Base-by-base conservation (phyloP, 2,888 invertebrate species). In the Synergus japonicus region DNA sequence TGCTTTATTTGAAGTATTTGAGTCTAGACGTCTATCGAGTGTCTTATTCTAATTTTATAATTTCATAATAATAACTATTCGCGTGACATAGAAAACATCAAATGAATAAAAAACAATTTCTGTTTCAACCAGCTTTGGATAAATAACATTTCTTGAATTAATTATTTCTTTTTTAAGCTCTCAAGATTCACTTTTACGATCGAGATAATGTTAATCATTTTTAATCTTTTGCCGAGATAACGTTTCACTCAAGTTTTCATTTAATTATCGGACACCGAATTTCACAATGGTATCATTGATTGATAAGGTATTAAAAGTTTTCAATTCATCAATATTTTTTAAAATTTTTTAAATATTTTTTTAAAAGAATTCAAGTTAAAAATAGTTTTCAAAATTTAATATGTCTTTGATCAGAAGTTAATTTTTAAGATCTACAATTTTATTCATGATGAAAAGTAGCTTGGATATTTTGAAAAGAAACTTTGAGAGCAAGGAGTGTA, bases 61-160 rank as follows among this genome's bases (percentile, higher is more conserved):
- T 49, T 49, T 49, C n/a, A 43, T 43, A 73, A 73, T 73, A 43
- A 73, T 73, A 73, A 73, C 37, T n/a, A 73, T 29, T 29, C 9
- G 46, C 46, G 46, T 4, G 8, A 13, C 2, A 9, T 13, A 15
- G 37, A 64, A 63, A 76, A 76, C 15, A 76, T 76, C 29, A 22
- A 67, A 44, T 60, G 15, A 37, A 63, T 41, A 44, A 76, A 37
- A 44, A 29, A 64, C 22, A 73, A 15, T 9, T 15, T 73, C n/a
- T 73, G 37, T 73, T 73, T 73, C 37, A 37, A 73, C 54, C 73
- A 73, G 73, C 73, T 73, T 54, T 73, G 73, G 37, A 54, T 49
- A 73, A 73, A 37, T 49, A 54, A n/a, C 49, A 37, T 15, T 54
- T 73, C 73, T 67, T 37, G 73, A 73, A 54, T 73, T 9, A 46